Evolutionary conservation across 1,140 invertebrate genomes (phyloP), one percentile per base, ranked within the genome.

Genomic region (Dendroctonus ponderosae): DNA sequence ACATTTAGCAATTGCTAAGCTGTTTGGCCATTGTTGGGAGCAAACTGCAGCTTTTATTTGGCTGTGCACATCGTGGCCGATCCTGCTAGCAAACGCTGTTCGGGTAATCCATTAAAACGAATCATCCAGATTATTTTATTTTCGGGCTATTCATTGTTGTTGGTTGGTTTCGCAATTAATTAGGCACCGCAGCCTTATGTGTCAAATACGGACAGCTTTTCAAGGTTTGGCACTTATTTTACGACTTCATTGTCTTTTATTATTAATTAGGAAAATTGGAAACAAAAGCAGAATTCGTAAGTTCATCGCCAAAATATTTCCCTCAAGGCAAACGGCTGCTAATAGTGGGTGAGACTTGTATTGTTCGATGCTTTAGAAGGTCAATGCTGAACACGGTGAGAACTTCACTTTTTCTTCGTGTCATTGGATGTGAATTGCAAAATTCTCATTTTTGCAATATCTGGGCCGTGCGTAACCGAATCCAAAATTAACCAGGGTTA

Each of bases 121-220:
- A 41, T 52, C 12, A 7, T 12, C 8, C 8, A n/a, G 44, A 62
- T 62, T 50, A 37, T 26, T 52, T 51, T 50, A 50, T 62, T 62
- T 62, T 42, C n/a, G 57, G 57, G 49, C 38, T 60, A 60, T 60
- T 60, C 42, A 60, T 60, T 60, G 26, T 49, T 15, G 15, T 26
- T 49, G 26, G 26, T 26, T 48, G 26, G 26, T 26, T 48, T 37
- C 5, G 15, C 57, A 60, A 60, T 60, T 60, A 60, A 60, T 60
- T 48, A 60, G 49, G 57, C 49, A 46, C 44, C 12, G 44, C 49
- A 60, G 44, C 57, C 57, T 60, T 46, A 49, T 60, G 44, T 49
- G 57, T 60, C 44, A 60, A 60, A 49, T 60, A 60, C 57, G 44
- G 57, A 60, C 57, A 60, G 37, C 37, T 49, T 60, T 60, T 49